Base-by-base conservation (phyloP, 2,113 vertebrate genomes). In the Grantiella picta region DNA sequence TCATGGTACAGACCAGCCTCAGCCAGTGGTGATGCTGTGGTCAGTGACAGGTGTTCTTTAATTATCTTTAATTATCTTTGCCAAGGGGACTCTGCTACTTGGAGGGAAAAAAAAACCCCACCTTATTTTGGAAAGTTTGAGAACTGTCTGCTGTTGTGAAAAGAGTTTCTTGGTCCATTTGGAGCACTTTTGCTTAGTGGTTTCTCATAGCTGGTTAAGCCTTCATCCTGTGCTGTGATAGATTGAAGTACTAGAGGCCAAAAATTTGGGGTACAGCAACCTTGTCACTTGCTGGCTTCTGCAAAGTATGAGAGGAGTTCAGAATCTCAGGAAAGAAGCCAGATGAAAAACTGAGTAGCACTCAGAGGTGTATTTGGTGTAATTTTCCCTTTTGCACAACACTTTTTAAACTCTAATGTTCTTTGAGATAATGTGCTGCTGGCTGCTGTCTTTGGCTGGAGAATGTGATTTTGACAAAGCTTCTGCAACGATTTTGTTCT, bases 21-120 rank as follows among this genome's bases (percentile, higher is more conserved):
- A 57, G 42, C 47, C 71, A 64, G 15, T 25, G 68, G 53, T 50
- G 75, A 77, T 65, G 36, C 73, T 91, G 3, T 64, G 72, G 36
- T 45, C 42, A 49, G 64, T 1, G 7, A 35, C 40, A 81, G 33
- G 25, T 4, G 16, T 28, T 57, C 54, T 81, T 82, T 66, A 80
- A 66, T 88, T 89, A 27, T 57, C 54, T 81, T 82, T 66, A 79
- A 66, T 88, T 89, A 25, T 10, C 45, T 80, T 78, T 75, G 49
- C 5, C 0, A 12, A 86, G 64, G 35, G 7, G 28, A 29, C 29
- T 89, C 38, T 44, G 40, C 15, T 80, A 6, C 25, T 68, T 54
- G 22, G 38, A 4, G 36, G 1, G 12, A 12, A 6, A 40, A 52
- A 5, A 13, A 23, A 2, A 38, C 8, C 1, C 2, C 5, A 22